phyloP scores from a whole-genome alignment of 2,888 invertebrate genomes.

The Agrilus biguttatus region DNA sequence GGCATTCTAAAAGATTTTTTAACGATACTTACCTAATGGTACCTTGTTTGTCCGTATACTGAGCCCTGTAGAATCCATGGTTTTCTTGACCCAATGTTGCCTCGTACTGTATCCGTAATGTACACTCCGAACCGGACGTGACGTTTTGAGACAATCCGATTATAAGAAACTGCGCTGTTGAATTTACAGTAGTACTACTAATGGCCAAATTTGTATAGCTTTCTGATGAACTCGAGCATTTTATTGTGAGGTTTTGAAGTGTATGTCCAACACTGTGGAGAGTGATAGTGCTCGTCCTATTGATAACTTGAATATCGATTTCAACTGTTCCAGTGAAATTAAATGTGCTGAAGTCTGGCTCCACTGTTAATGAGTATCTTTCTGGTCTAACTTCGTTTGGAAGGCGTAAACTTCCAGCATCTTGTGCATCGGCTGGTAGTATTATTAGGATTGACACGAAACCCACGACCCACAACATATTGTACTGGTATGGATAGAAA shows the following conservation, averaged over 20 bases:
- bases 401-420: conserved; percentile 3
- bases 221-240: no score
- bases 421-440: no score
- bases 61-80: conserved; percentile 6
- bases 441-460: no score
- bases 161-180: no score
- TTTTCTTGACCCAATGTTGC: conserved; percentile 1
- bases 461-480: no score
- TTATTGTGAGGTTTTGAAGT: no score
- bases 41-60: conserved; percentile 3
- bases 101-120: no score
- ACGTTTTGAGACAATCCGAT: no score
- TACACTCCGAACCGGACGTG: no score
- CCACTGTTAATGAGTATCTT: conserved; percentile 6
- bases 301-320: conserved; percentile 2
- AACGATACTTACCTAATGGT: conserved; percentile 4
- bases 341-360: conserved; percentile 5
- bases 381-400: conserved; percentile 4
- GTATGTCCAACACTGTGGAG: conserved; percentile 3
- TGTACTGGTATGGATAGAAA: no score
- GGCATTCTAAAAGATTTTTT: background rate
- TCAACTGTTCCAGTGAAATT: conserved; percentile 6
- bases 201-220: no score
- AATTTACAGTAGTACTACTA: no score
- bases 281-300: conserved; percentile 4